phyloP scores from a whole-genome alignment of 2,113 vertebrate species.

The Sinocyclocheilus maitianheensis region DNA sequence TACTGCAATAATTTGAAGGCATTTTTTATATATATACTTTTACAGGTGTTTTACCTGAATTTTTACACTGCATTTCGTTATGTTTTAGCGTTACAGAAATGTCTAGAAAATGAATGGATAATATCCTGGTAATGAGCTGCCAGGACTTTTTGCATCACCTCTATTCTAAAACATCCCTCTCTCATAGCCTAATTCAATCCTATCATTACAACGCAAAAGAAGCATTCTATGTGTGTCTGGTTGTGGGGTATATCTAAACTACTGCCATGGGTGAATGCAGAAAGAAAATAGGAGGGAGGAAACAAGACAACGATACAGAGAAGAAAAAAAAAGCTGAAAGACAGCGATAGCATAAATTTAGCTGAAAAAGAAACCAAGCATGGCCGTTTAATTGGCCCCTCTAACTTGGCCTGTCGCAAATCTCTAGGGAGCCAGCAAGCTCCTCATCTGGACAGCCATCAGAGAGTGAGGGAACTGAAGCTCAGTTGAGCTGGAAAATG shows the following conservation, averaged over 20 bases:
- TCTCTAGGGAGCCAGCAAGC: slow-evolving; percentile 53
- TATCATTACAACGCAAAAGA: background rate
- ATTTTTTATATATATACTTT: background rate
- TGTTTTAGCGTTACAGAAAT: background rate
- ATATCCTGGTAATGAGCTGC: background rate
- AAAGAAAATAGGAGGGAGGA: background rate
- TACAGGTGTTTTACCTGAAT: background rate
- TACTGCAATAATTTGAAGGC: background rate
- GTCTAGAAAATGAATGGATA: background rate
- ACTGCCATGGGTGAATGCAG: background rate
- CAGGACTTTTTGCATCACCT: background rate
- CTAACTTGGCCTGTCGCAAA: slow-evolving; percentile 48
- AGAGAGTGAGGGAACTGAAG: slow-evolving; percentile 30
- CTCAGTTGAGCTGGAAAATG: slow-evolving; percentile 16
- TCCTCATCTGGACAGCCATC: slow-evolving; percentile 59
- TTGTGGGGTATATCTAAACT: background rate
- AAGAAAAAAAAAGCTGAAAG: slow-evolving; percentile 46
- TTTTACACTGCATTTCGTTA: background rate
- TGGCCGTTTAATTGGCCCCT: slow-evolving; percentile 66
- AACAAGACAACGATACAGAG: slow-evolving; percentile 4
- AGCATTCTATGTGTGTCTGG: background rate
- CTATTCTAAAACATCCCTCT: too few species aligned
- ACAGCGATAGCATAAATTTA: slow-evolving; percentile 53
- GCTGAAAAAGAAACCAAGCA: slow-evolving; percentile 66
- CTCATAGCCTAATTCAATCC: background rate